Evolutionary conservation across 1,140 invertebrate genomes (phyloP).

Genomic region (Halyomorpha halys): DNA sequence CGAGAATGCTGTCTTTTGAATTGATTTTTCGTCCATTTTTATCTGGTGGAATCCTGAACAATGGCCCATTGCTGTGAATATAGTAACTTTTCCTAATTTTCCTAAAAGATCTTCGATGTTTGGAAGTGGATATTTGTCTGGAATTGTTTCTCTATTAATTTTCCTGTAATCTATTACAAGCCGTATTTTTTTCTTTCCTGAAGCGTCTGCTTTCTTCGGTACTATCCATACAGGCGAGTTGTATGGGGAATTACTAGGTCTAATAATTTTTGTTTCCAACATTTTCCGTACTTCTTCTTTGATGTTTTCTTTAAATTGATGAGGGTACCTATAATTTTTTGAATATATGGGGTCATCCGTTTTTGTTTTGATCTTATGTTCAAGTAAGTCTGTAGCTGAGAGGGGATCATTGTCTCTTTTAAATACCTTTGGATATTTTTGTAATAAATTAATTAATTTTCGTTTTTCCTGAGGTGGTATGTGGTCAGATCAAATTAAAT

Average conservation of each 20-base stretch:
- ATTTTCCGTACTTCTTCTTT: slow-evolving; percentile 32
- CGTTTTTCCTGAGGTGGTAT: no score
- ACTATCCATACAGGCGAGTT: slow-evolving; percentile 27
- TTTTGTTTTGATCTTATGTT: slow-evolving; percentile 33
- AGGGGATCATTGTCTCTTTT: no score
- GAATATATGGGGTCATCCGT: slow-evolving; percentile 30
- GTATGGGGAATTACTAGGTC: slow-evolving; percentile 23
- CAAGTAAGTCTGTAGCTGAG: no score
- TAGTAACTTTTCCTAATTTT: no score
- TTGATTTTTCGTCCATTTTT: slow-evolving; percentile 23
- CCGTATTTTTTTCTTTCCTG: slow-evolving; percentile 28
- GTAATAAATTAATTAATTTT: no score
- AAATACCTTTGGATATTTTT: no score
- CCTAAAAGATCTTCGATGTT: neutral
- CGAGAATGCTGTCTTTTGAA: slow-evolving; percentile 29
- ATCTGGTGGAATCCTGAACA: slow-evolving; percentile 34
- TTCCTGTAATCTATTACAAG: slow-evolving; percentile 31
- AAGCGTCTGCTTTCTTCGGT: slow-evolving; percentile 28
- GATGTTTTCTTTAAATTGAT: slow-evolving; percentile 34
- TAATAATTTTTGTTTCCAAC: slow-evolving; percentile 27
- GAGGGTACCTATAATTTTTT: slow-evolving; percentile 35
- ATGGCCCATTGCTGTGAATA: no score
- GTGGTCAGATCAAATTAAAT: no score
- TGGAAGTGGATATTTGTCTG: slow-evolving; percentile 19
- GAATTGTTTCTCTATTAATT: slow-evolving; percentile 28